Percentiles rank a stretch among this genome's conserved stretches.
phyloP scores from a whole-genome alignment of 2,888 invertebrate species.

The Cryptus armator region DNA sequence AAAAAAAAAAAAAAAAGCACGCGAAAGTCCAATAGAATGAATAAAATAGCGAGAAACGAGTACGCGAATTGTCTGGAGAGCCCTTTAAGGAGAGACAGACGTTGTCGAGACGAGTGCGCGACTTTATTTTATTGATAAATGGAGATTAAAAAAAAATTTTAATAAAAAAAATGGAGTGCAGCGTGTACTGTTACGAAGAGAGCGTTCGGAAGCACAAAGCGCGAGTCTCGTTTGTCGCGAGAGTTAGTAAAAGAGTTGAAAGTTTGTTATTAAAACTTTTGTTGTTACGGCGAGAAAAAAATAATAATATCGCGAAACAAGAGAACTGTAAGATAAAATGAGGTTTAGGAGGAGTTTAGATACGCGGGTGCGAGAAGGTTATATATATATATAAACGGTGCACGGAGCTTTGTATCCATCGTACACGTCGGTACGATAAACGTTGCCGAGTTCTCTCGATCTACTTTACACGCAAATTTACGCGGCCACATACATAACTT shows the following conservation, averaged over 20 bases:
- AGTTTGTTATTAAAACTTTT: background rate
- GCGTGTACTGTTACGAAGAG: background rate
- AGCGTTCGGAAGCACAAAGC: background rate
- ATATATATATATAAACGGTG: background rate
- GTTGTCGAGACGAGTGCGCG: background rate
- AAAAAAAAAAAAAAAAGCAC: constrained; percentile 5
- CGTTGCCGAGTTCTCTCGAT: constrained; percentile 19
- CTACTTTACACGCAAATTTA: constrained; percentile 60
- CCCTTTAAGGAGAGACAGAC: background rate
- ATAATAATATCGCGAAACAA: background rate
- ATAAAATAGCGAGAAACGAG: background rate
- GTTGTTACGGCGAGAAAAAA: background rate
- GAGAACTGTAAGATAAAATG: constrained; percentile 9
- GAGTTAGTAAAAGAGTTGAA: no score
- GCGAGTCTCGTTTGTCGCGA: no score
- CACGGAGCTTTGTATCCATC: constrained; percentile 11
- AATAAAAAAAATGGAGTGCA: background rate
- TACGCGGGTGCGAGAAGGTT: background rate
- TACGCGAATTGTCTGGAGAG: background rate
- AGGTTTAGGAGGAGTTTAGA: background rate
- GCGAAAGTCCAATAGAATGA: background rate
- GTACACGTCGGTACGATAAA: constrained; percentile 32
- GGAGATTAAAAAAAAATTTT: background rate
- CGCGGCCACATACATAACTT: constrained; percentile 51
- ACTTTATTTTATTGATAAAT: constrained; percentile 19